phyloP scores from a whole-genome alignment of 2,797 vertebrate species.

The Myripristis murdjan region DNA sequence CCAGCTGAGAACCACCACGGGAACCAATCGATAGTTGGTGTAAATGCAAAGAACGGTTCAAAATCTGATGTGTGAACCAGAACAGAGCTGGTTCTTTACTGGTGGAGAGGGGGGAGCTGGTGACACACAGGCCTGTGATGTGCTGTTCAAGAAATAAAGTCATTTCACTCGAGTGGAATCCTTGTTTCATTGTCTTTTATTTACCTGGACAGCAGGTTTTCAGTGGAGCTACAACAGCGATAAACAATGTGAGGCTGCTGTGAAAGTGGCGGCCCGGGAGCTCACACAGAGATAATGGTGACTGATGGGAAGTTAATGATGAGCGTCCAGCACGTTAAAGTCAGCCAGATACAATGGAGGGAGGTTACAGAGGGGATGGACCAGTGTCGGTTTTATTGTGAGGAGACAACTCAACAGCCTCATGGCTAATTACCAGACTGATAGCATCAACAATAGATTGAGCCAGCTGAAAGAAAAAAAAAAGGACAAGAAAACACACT shows the following conservation, averaged over 20 bases:
- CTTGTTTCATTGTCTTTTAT: not conserved
- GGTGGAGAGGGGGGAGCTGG: no score
- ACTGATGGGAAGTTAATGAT: slow-evolving; percentile 63
- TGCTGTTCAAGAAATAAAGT: not conserved
- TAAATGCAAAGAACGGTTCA: no score
- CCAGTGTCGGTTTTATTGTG: slow-evolving; percentile 41
- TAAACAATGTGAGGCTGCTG: slow-evolving; percentile 20
- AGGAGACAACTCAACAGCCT: slow-evolving; percentile 29
- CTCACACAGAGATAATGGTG: slow-evolving; percentile 45
- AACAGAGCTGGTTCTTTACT: no score
- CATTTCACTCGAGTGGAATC: not conserved
- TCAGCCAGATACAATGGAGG: slow-evolving; percentile 22
- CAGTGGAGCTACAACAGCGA: not conserved
- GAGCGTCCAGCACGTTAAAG: slow-evolving; percentile 34
- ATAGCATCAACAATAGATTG: slow-evolving; percentile 12
- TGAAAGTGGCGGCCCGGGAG: slow-evolving; percentile 36
- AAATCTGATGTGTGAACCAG: no score
- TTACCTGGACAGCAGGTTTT: not conserved
- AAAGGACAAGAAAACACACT: no score
- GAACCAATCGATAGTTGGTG: no score
- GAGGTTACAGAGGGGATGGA: slow-evolving; percentile 58
- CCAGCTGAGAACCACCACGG: no score
- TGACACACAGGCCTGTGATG: not conserved
- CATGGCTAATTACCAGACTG: slow-evolving; percentile 53
- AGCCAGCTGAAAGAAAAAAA: not conserved